Conservation (phyloP, 2,113 vertebrate species). For the Gallinago jamesoni region DNA sequence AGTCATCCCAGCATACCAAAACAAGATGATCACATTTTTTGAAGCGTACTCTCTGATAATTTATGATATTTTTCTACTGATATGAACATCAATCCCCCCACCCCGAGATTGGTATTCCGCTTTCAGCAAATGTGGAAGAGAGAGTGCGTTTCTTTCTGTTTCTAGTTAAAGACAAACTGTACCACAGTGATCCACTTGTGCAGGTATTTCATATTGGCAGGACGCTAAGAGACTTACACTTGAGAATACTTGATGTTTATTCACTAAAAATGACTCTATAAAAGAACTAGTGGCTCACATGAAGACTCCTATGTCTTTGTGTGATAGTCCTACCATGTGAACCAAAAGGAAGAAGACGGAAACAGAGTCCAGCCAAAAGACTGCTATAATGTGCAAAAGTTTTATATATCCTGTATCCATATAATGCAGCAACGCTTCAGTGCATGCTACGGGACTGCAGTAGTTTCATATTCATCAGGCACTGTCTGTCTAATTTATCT, state of each 20-base stretch:
- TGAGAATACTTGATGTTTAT: constrained; percentile 1
- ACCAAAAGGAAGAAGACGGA: background rate
- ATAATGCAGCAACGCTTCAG: background rate
- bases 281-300: background rate
- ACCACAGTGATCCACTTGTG: background rate
- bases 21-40: background rate
- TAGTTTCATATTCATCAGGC: constrained; percentile 12
- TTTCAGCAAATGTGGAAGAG: background rate
- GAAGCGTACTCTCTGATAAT: background rate
- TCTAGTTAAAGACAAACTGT: background rate
- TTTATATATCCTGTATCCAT: background rate
- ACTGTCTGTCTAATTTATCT: background rate
- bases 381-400: background rate
- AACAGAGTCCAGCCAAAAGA: background rate
- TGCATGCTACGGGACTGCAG: background rate
- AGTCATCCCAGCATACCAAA: background rate
- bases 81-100: background rate
- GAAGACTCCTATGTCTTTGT: background rate
- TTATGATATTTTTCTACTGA: background rate
- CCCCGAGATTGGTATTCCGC: background rate
- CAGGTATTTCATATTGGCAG: background rate
- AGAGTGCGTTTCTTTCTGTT: background rate
- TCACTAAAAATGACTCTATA: constrained; percentile 21
- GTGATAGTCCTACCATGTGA: background rate
- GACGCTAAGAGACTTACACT: constrained; percentile 25